Percentiles rank a stretch among this genome's conserved stretches.
Conservation (phyloP, 2,113 vertebrate genomes). For the Ovibos moschatus region DNA sequence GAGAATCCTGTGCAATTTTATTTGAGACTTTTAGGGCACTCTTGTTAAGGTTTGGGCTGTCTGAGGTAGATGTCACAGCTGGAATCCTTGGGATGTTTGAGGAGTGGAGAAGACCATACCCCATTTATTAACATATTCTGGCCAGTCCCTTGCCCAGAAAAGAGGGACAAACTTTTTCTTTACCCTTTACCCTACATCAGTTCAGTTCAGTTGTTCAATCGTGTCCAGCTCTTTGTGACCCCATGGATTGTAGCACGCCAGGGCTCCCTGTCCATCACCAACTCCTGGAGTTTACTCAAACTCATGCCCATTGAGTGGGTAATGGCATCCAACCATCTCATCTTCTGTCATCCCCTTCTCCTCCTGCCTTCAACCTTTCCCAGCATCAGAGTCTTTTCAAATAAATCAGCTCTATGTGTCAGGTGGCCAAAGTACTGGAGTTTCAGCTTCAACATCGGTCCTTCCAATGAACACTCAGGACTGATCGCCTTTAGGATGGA, state of each 20-base stretch:
- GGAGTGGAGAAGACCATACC: background rate
- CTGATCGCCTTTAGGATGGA: background rate
- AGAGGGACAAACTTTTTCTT: background rate
- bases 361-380: background rate
- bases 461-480: background rate
- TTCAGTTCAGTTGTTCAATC: accelerated
- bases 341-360: background rate
- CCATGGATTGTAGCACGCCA: background rate
- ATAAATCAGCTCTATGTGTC: background rate
- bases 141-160: background rate
- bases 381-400: background rate
- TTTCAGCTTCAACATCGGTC: background rate
- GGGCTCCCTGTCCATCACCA: background rate
- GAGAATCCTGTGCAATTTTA: background rate
- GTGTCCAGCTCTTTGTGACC: accelerated
- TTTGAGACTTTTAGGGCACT: background rate
- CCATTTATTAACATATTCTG: background rate
- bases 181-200: background rate
- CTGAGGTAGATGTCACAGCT: background rate
- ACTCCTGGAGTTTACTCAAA: background rate
- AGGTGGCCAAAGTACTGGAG: background rate
- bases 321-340: background rate
- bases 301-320: background rate
- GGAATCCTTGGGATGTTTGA: background rate
- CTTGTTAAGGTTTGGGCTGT: background rate